A percentile compares a stretch with the other conserved stretches of the same genome.
These are phyloP conservation scores for Eulithis testata DNA, from an alignment of 2,888 invertebrate genomes.

Conservation along the genomic window DNA sequence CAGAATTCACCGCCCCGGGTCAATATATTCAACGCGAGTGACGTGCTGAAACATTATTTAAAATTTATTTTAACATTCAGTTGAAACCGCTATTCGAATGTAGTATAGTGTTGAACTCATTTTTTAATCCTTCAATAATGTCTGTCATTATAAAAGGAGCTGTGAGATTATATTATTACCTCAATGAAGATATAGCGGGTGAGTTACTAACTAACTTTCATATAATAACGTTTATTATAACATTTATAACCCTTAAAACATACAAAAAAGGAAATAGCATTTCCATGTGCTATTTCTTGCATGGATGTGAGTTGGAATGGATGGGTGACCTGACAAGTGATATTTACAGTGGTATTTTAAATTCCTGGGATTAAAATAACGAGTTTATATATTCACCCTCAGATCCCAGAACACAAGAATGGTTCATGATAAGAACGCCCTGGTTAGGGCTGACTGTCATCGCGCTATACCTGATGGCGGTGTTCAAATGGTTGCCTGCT, in stretches of 20 bases:
- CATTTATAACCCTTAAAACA: too few species aligned
- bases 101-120: constrained; percentile 10
- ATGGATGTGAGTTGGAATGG: too few species aligned
- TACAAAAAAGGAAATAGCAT: too few species aligned
- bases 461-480: constrained; percentile 86
- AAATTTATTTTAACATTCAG: constrained; percentile 21
- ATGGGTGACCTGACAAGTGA: too few species aligned
- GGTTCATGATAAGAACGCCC: constrained; percentile 89
- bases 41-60: constrained; percentile 16
- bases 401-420: constrained; percentile 88
- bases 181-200: constrained; percentile 76
- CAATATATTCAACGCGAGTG: constrained; percentile 27
- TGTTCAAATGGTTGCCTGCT: constrained; percentile 87
- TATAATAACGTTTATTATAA: too few species aligned
- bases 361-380: not conserved
- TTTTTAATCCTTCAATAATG: constrained; percentile 48
- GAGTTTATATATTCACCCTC: constrained; percentile 17
- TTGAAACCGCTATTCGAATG: constrained; percentile 14
- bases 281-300: too few species aligned
- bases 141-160: constrained; percentile 65
- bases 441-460: constrained; percentile 86
- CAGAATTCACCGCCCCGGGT: constrained; percentile 9
- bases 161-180: constrained; percentile 66
- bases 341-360: not conserved
- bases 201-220: constrained; percentile 27